These are phyloP conservation scores for Ctenodactylus gundi DNA, from an alignment of 2,113 vertebrate species.

Conservation along the genomic window DNA sequence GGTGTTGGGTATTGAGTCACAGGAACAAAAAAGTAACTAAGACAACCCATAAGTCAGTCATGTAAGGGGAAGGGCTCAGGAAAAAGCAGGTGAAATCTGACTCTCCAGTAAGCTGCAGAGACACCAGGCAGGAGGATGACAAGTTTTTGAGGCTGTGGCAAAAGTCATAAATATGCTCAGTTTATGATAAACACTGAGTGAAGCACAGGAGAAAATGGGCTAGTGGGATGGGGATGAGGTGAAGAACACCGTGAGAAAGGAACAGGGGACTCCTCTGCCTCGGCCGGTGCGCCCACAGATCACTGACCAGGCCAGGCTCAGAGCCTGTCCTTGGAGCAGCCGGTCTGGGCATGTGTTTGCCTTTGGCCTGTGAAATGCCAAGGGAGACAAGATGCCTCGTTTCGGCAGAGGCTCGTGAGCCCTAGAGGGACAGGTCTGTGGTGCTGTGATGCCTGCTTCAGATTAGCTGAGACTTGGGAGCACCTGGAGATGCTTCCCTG, in stretches of 20 bases:
- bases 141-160: not conserved
- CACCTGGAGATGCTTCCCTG: not conserved
- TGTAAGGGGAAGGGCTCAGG: not conserved
- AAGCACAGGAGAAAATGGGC: not conserved
- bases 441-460: too few species aligned
- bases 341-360: not conserved
- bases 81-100: not conserved
- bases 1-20: too few species aligned
- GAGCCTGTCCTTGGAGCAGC: not conserved
- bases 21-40: too few species aligned
- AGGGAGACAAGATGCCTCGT: not conserved
- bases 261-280: not conserved
- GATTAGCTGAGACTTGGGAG: not conserved
- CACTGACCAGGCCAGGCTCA: not conserved
- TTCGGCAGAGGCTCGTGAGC: not conserved
- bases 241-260: not conserved
- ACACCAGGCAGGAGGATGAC: not conserved
- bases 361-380: not conserved
- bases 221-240: not conserved
- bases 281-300: rapidly evolving
- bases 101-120: not conserved
- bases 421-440: not conserved
- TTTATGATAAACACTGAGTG: not conserved
- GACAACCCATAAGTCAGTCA: too few species aligned
- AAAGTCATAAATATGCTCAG: not conserved